These are phyloP conservation scores for Archips xylosteana DNA, from an alignment of 2,888 invertebrate genomes.

Conservation along the genomic window DNA sequence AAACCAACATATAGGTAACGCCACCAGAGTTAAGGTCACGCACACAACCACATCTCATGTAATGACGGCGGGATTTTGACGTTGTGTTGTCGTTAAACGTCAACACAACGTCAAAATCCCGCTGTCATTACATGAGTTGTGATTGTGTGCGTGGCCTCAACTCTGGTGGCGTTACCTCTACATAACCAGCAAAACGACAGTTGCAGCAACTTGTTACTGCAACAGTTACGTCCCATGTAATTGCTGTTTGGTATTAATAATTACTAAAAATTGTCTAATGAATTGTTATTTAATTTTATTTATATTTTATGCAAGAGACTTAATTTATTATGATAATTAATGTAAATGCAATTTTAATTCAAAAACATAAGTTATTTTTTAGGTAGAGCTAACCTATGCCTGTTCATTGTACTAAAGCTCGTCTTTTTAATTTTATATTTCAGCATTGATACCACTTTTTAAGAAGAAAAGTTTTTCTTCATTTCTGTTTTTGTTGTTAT, in stretches of 20 bases:
- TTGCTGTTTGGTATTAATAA: constrained; percentile 38
- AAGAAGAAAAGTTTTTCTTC: constrained; percentile 68
- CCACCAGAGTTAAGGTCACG: too few relatives aligned
- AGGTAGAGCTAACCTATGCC: constrained; percentile 55
- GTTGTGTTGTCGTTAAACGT: too few relatives aligned
- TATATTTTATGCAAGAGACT: constrained; percentile 42
- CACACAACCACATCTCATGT: too few relatives aligned
- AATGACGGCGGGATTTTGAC: too few relatives aligned
- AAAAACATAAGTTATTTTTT: constrained; percentile 29
- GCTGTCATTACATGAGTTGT: too few relatives aligned
- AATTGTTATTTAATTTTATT: constrained; percentile 13
- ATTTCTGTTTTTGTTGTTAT: constrained; percentile 49
- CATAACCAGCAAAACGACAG: constrained; percentile 2
- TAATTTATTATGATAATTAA: constrained; percentile 25
- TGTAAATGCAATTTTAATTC: constrained; percentile 30
- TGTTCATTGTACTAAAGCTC: constrained; percentile 23
- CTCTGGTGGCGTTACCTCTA: too few relatives aligned
- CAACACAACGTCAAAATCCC: too few relatives aligned
- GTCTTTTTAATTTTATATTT: constrained; percentile 45
- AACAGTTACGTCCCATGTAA: constrained; percentile 38
- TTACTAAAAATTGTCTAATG: background rate
- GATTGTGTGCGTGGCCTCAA: too few relatives aligned
- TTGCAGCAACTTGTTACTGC: constrained; percentile 31
- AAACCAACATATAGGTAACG: background rate
- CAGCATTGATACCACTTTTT: constrained; percentile 65